Evolutionary conservation across 2,113 vertebrate genomes (phyloP).

Genomic region (Gymnarchus niloticus): DNA sequence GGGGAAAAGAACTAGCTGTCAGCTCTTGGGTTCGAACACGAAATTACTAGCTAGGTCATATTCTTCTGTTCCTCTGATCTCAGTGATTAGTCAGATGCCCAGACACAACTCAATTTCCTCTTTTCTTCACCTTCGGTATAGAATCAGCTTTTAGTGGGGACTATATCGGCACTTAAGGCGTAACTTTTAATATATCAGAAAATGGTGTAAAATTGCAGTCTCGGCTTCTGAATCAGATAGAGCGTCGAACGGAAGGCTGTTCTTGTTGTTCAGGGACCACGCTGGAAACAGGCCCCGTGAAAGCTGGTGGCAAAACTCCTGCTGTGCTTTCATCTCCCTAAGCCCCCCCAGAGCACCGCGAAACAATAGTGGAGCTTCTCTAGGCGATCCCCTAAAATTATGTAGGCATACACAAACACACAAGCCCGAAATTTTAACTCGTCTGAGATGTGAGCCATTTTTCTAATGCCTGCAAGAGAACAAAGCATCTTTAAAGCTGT

Average conservation of each 20-base stretch:
- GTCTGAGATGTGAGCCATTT: neutral
- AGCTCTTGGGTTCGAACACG: neutral
- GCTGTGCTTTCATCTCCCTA: neutral
- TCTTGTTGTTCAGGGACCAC: neutral
- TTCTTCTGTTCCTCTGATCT: conserved; percentile 11
- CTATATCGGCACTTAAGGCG: conserved; percentile 16
- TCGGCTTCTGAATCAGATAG: conserved; percentile 21
- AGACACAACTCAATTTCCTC: conserved; percentile 26
- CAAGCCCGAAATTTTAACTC: neutral
- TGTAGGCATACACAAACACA: neutral
- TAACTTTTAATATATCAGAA: conserved; percentile 30
- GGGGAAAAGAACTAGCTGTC: neutral
- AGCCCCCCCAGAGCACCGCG: neutral
- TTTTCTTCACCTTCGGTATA: neutral
- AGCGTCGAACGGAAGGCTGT: neutral
- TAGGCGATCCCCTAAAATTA: neutral
- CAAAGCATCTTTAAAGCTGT: neutral
- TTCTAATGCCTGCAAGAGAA: neutral
- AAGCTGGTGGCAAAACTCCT: neutral
- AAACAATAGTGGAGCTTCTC: neutral
- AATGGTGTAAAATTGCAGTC: conserved; percentile 20
- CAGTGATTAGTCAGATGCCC: neutral
- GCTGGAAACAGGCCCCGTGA: neutral
- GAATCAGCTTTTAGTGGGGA: conserved; percentile 8
- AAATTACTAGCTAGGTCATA: neutral